These are phyloP conservation scores for Bagarius yarrelli DNA, from an alignment of 2,113 vertebrate species.

Conservation along the genomic window DNA sequence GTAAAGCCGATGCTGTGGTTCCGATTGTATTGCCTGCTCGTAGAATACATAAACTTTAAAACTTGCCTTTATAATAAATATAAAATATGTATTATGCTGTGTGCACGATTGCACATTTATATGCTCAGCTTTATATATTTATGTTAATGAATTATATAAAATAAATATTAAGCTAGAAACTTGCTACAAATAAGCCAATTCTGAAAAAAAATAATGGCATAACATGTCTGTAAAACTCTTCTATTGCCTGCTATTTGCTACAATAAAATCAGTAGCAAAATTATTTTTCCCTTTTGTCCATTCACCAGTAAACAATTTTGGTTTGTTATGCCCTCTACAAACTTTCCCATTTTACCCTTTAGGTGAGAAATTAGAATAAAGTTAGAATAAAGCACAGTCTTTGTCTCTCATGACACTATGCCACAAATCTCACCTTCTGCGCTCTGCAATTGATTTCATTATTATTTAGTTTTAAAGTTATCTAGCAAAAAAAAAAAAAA, in stretches of 20 bases:
- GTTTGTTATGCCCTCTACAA: background rate
- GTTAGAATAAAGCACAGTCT: conserved; percentile 25
- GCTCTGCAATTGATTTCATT: conserved; percentile 30
- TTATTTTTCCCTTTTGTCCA: background rate
- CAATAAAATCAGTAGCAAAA: background rate
- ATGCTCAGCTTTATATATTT: too few species aligned
- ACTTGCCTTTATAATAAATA: background rate
- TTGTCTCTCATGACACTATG: background rate
- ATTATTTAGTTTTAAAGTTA: conserved; percentile 36
- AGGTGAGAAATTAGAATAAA: conserved; percentile 46
- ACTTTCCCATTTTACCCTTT: conserved; percentile 10
- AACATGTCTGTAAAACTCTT: background rate
- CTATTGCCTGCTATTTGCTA: background rate
- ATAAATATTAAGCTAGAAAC: background rate
- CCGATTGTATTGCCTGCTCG: background rate
- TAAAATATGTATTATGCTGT: too few species aligned
- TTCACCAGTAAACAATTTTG: background rate
- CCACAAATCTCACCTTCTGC: background rate
- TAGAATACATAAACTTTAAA: background rate
- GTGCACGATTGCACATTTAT: too few species aligned
- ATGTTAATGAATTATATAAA: too few species aligned
- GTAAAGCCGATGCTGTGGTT: background rate
- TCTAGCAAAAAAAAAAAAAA: conserved; percentile 27
- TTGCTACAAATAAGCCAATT: background rate
- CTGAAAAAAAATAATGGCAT: background rate